Conservation (phyloP, 2,113 vertebrate species). For the Oncorhynchus gorbuscha region DNA sequence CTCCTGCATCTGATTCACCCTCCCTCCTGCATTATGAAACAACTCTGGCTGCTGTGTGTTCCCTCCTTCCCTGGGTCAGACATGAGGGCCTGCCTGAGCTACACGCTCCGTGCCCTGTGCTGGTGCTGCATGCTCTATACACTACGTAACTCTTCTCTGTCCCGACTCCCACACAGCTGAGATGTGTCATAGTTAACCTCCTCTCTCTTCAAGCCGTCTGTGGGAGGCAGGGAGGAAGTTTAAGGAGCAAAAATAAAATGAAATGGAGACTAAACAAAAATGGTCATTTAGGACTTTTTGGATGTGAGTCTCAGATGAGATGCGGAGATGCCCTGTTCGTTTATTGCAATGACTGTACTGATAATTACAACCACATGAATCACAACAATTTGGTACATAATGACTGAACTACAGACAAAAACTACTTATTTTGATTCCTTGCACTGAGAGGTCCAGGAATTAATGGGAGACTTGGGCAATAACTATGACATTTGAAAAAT, state of each 20-base stretch:
- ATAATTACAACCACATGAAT: slow-evolving; percentile 8
- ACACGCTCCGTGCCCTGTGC: neutral
- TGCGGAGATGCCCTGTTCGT: neutral
- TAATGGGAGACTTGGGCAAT: neutral
- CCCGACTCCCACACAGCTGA: slow-evolving; percentile 61
- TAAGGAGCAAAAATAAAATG: slow-evolving; percentile 63
- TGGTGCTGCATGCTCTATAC: slow-evolving; percentile 30
- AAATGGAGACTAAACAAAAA: slow-evolving; percentile 53
- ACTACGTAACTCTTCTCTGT: slow-evolving; percentile 47
- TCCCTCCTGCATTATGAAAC: neutral
- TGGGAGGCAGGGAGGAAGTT: slow-evolving; percentile 59
- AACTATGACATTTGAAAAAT: neutral
- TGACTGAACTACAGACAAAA: slow-evolving; percentile 24
- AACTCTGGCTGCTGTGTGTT: neutral
- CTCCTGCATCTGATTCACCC: neutral
- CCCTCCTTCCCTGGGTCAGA: slow-evolving; percentile 35
- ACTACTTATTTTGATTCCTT: neutral
- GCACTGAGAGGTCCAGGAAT: neutral
- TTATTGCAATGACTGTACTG: slow-evolving; percentile 24
- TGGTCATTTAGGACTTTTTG: slow-evolving; percentile 32
- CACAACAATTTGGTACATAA: slow-evolving; percentile 22
- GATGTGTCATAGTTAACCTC: slow-evolving; percentile 69
- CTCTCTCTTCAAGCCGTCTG: slow-evolving; percentile 55
- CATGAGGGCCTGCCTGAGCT: slow-evolving; percentile 25
- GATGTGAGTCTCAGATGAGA: slow-evolving; percentile 11